Evolutionary conservation across 2,113 vertebrate species (phyloP).

Genomic region (Syngnathus scovelli): DNA sequence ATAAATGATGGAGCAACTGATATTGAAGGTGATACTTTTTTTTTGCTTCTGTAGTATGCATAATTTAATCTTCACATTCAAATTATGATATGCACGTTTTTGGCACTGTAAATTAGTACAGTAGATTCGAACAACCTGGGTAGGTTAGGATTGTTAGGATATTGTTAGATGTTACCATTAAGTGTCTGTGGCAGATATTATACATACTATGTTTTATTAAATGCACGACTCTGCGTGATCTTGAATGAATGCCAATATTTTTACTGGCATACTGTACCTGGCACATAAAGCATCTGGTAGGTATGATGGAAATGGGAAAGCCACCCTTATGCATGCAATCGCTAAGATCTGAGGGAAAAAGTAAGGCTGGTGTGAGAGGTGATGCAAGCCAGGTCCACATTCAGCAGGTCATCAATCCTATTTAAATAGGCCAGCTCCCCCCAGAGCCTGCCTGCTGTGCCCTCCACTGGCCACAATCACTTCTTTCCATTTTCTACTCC

Average conservation of each 20-base stretch:
- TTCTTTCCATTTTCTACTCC: constrained; percentile 38
- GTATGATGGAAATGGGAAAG: constrained; percentile 32
- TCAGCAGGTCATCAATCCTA: constrained; percentile 68
- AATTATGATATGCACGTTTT: no score
- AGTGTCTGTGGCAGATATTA: no score
- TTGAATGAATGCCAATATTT: not conserved
- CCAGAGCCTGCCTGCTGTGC: constrained; percentile 41
- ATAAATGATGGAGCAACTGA: no score
- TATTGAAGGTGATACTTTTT: no score
- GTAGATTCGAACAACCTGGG: no score
- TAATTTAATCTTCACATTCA: no score
- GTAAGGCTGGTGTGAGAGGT: not conserved
- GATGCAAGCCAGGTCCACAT: constrained; percentile 25
- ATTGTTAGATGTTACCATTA: no score
- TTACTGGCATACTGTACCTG: constrained; percentile 16
- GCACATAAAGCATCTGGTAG: constrained; percentile 64
- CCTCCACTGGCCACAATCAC: constrained; percentile 48
- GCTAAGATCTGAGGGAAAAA: constrained; percentile 9
- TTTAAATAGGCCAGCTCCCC: constrained; percentile 66
- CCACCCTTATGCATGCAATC: not conserved
- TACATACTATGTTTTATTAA: no score
- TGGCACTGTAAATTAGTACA: no score
- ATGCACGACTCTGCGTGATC: no score
- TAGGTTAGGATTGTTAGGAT: no score
- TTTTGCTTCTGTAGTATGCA: no score